Base-by-base conservation (phyloP, 1,140 invertebrate genomes). In the Cecropterus lyciades region DNA sequence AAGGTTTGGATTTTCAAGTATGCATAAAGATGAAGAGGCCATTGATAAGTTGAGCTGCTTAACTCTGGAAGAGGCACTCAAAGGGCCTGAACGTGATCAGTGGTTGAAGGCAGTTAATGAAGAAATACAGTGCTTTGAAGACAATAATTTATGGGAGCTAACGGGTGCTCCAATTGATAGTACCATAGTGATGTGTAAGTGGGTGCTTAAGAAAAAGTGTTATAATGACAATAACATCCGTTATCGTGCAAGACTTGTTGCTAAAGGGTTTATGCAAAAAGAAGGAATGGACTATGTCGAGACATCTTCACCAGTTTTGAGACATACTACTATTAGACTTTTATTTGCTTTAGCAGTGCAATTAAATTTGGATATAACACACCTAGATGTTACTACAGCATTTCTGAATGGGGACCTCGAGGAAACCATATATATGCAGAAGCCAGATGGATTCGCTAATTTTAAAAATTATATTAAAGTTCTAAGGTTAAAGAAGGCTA, bases 131-230 rank as follows among this genome's bases (percentile, higher is more conserved):
- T 46, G 20, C 11, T 59, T 59, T 8, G 14, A 46, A 7, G 24
- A 45, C 0, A 59, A 59, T 46, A 3, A n/a, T 30, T 40, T 40
- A n/a, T 57, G 42, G 42, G 55, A 57, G 14, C 15, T 45, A n/a
- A 20, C 20, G 0, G 20, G 13, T 45, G 6, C 24, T 1, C 40
- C 55, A 14, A 5, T 7, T 14, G 11, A 27, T 10, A 11, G 10
- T 14, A 57, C 55, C 5, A 45, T 45, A 1, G 55, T 57, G 11
- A 6, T 27, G 20, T 57, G 55, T 30, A 57, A 45, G 42, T 45
- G 40, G 55, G 55, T 57, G 40, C 13, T 57, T 1, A 27, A 10
- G 7, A 42, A 56, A 13, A 56, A 57, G 17, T 43, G 4, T 16
- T 37, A 45, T 9, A 24, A 9, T 43, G 10, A 42, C 10, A 33